Evolutionary conservation across 2,113 vertebrate genomes (phyloP), one percentile per base, ranked within the genome.

Genomic region (Anarhynchus alexandrinus): DNA sequence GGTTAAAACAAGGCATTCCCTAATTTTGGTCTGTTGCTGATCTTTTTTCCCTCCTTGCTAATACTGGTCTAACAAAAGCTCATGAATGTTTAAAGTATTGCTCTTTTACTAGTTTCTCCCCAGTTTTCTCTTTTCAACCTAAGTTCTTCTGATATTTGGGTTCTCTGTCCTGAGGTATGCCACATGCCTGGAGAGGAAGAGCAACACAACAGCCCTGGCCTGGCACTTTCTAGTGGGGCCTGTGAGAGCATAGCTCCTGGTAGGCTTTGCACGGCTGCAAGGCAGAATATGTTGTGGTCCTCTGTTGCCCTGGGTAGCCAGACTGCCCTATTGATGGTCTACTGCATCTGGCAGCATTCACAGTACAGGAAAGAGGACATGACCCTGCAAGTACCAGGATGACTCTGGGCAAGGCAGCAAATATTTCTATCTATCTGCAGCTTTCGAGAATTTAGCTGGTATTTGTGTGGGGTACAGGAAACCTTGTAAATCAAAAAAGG

Each of bases 171-270:
- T 25, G 23, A 70, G 34, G 15, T 43, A 22, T 0, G 1, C 14
- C 36, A 17, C 10, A 12, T 61, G 6, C 4, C 27, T 70, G 18
- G 29, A 74, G 14, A 80, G 15, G 16, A 81, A 36, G 13, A 65
- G 6, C 18, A 23, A 7, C 10, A 4, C 9, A 42, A 38, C n/a
- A 72, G 29, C 26, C 47, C 12, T 47, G 15, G 17, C 11, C 10
- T 0, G 1, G 10, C 23, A 32, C 34, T 73, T 72, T 52, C 15
- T 36, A 8, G 5, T 8, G 6, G 8, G n/a, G 34, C 3, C 11
- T 8, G 3, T 10, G 5, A 45, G 3, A 40, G 15, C n/a, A 9
- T 17, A 72, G 26, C 15, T 51, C 15, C 49, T 86, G 25, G 12
- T 9, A 34, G 57, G 51, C 23, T 47, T 74, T 85, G 9, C n/a